Evolutionary conservation across 2,797 vertebrate species (phyloP).

Genomic region (Orestias chungarensis): DNA sequence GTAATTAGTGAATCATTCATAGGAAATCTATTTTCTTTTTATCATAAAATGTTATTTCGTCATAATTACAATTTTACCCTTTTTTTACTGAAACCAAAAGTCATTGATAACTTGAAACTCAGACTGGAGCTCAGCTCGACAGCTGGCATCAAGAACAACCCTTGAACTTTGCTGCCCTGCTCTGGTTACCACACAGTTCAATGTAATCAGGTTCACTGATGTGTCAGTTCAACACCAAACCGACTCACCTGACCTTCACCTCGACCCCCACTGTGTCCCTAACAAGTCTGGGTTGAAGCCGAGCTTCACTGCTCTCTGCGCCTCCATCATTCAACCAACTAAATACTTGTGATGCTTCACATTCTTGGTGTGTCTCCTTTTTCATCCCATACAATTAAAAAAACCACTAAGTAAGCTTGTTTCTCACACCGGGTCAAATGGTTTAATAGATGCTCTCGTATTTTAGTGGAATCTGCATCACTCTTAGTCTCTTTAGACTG

Average conservation of each 20-base stretch:
- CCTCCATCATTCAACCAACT: conserved; percentile 26
- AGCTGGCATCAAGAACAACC: conserved; percentile 32
- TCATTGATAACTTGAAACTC: conserved; percentile 2
- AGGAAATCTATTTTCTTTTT: neutral
- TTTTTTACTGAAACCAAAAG: neutral
- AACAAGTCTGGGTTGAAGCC: conserved; percentile 34
- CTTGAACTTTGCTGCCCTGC: neutral
- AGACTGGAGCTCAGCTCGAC: conserved; percentile 15
- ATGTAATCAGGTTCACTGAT: conserved; percentile 44
- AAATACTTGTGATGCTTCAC: conserved; percentile 59
- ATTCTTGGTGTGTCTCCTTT: conserved; percentile 59
- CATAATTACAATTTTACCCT: too few species aligned
- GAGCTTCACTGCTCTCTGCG: conserved; percentile 42
- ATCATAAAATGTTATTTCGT: too few species aligned
- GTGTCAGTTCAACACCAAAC: conserved; percentile 45
- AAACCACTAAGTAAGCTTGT: conserved; percentile 15
- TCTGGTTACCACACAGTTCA: conserved; percentile 19
- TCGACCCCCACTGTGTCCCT: conserved; percentile 37
- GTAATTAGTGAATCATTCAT: neutral
- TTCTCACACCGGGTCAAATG: conserved; percentile 15
- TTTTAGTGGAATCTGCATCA: neutral
- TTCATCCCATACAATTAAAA: conserved; percentile 48
- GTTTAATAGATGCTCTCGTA: neutral
- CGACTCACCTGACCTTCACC: conserved; percentile 60
- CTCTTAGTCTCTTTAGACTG: neutral